These are phyloP conservation scores for Ptychobarbus kaznakovi DNA, from an alignment of 2,797 vertebrate species.

Conservation along the genomic window DNA sequence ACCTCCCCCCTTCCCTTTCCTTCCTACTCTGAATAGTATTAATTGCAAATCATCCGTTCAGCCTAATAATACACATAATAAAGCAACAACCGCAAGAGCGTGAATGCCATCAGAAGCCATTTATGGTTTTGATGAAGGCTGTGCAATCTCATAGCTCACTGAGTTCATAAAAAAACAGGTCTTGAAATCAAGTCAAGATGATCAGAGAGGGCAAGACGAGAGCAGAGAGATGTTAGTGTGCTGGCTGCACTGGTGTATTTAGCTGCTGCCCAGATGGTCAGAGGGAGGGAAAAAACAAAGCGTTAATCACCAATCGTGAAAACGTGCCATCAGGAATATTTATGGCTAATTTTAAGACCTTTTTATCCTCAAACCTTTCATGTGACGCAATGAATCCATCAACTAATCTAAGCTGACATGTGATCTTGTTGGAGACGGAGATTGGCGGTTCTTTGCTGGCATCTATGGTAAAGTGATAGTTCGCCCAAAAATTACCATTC, in stretches of 20 bases:
- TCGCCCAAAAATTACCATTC: background rate
- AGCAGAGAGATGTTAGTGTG: constrained; percentile 26
- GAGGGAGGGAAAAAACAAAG: constrained; percentile 54
- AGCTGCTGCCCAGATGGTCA: constrained; percentile 61
- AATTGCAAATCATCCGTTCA: constrained; percentile 69
- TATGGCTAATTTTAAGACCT: constrained; percentile 49
- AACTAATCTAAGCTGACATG: background rate
- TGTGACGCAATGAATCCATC: background rate
- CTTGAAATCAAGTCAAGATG: constrained; percentile 20
- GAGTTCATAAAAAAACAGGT: background rate
- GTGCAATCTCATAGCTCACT: background rate
- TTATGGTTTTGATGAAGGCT: constrained; percentile 3
- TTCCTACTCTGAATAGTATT: constrained; percentile 64
- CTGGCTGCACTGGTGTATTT: constrained; percentile 35
- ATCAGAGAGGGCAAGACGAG: constrained; percentile 25
- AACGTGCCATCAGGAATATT: constrained; percentile 46
- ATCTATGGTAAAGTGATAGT: background rate
- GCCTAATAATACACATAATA: constrained; percentile 71
- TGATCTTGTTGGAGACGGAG: background rate
- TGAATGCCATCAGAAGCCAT: constrained; percentile 23
- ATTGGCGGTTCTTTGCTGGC: background rate
- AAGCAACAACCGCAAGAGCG: constrained; percentile 44
- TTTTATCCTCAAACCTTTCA: background rate
- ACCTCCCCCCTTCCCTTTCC: constrained; percentile 19
- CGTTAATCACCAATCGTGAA: constrained; percentile 58